Percentiles rank a stretch among this genome's conserved stretches.
Evolutionary conservation across 2,888 invertebrate species (phyloP).

Genomic region (Charanyca ferruginea): DNA sequence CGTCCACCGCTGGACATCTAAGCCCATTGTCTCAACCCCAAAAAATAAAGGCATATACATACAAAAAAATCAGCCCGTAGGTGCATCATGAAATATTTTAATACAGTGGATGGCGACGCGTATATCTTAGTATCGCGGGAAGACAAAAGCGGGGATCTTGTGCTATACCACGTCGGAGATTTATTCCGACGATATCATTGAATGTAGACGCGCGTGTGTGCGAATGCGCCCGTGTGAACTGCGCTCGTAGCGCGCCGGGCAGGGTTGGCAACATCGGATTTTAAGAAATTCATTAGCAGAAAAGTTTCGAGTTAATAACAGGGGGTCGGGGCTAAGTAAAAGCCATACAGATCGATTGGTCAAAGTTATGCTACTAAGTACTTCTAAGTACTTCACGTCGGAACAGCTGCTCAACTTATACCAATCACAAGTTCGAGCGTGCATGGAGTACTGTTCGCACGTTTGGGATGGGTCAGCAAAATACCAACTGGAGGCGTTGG

Average conservation of each 20-base stretch:
- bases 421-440: too few relatives aligned
- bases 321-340: too few relatives aligned
- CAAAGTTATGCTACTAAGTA: too few relatives aligned
- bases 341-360: too few relatives aligned
- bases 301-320: too few relatives aligned
- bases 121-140: constrained; percentile 66
- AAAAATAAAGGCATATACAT: constrained; percentile 56
- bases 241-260: constrained; percentile 47
- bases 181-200: constrained; percentile 81
- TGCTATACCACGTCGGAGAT: constrained; percentile 83
- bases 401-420: too few relatives aligned
- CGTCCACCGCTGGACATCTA: constrained; percentile 52
- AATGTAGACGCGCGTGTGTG: constrained; percentile 69
- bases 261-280: constrained; percentile 58
- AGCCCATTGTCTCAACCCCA: constrained; percentile 47
- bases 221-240: constrained; percentile 69
- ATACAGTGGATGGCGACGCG: constrained; percentile 64
- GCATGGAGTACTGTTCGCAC: too few relatives aligned
- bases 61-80: constrained; percentile 50
- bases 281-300: constrained; percentile 17
- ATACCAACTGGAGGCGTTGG: too few relatives aligned
- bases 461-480: too few relatives aligned
- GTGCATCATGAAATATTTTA: constrained; percentile 69
- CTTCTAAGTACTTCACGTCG: too few relatives aligned
- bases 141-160: constrained; percentile 81